A percentile compares a stretch with the other conserved stretches of the same genome.
Conservation (phyloP, 2,888 invertebrate genomes). For the Gibbula magus region DNA sequence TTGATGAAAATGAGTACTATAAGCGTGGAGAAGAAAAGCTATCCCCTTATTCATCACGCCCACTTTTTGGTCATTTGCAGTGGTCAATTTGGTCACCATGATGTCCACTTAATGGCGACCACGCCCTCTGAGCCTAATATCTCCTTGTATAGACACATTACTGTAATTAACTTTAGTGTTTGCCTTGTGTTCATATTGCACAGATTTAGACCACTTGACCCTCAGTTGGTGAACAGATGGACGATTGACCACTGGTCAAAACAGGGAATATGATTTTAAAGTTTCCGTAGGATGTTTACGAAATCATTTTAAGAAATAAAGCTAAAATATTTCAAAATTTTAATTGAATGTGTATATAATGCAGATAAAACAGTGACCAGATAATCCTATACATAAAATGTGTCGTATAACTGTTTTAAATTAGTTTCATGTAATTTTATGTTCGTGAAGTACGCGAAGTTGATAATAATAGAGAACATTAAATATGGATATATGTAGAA, state of each 20-base stretch:
- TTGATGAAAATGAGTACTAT: constrained; percentile 5
- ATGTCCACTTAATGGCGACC: constrained; percentile 17
- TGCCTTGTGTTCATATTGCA: constrained; percentile 3
- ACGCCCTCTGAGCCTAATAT: constrained; percentile 2
- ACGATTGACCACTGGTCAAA: background rate
- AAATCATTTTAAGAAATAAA: too few species aligned
- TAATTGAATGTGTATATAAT: too few species aligned
- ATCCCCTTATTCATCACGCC: background rate
- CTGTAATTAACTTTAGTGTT: background rate
- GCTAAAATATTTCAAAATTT: too few species aligned
- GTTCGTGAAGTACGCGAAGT: too few species aligned
- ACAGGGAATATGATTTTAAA: too few species aligned
- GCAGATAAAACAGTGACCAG: too few species aligned
- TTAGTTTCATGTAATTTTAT: too few species aligned
- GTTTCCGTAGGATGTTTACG: too few species aligned
- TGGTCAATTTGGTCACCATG: constrained; percentile 16
- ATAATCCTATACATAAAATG: too few species aligned
- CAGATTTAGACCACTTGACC: background rate
- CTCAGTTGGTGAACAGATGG: background rate
- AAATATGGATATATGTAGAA: too few species aligned
- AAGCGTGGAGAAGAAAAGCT: background rate
- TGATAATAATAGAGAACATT: too few species aligned
- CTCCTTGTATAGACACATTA: constrained; percentile 8
- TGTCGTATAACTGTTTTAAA: too few species aligned
- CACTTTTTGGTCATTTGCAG: constrained; percentile 7